A percentile compares a stretch with the other conserved stretches of the same genome.
phyloP scores from a whole-genome alignment of 2,113 vertebrate genomes.

The Pitta sordida region DNA sequence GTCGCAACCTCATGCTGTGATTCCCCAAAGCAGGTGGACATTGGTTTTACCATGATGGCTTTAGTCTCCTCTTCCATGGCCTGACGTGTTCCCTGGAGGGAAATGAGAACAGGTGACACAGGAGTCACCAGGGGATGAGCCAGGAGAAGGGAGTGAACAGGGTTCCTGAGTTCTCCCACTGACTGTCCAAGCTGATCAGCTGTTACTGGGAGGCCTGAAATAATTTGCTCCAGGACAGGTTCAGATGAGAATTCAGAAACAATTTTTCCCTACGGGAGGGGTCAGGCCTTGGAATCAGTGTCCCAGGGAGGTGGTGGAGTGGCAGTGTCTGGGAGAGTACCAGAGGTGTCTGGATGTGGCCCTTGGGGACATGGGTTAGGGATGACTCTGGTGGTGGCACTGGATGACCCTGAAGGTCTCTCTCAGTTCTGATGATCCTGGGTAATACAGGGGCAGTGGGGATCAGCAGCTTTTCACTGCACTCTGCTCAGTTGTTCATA shows the following conservation, averaged over 20 bases:
- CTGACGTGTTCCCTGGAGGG: not conserved
- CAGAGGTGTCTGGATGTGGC: not conserved
- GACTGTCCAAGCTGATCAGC: not conserved
- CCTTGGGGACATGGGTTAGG: not conserved
- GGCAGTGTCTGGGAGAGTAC: not conserved
- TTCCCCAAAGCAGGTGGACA: not conserved
- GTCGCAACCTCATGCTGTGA: not conserved
- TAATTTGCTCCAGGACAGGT: not conserved
- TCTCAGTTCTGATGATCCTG: accelerated
- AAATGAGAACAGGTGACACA: not conserved
- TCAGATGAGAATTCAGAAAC: not conserved
- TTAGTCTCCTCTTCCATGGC: not conserved
- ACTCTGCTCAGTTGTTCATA: not conserved
- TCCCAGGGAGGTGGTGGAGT: not conserved
- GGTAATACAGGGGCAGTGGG: not conserved
- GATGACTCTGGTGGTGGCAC: not conserved
- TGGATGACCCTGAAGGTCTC: accelerated
- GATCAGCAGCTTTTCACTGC: not conserved
- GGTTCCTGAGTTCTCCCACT: not conserved
- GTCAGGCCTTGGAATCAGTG: not conserved
- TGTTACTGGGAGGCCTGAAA: not conserved
- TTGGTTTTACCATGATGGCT: not conserved
- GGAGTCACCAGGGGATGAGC: not conserved
- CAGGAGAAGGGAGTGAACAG: not conserved
- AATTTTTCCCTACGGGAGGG: not conserved